A percentile compares a stretch with the other conserved stretches of the same genome.
Evolutionary conservation across 2,113 vertebrate genomes (phyloP).

Genomic region (Rhinogobius similis): DNA sequence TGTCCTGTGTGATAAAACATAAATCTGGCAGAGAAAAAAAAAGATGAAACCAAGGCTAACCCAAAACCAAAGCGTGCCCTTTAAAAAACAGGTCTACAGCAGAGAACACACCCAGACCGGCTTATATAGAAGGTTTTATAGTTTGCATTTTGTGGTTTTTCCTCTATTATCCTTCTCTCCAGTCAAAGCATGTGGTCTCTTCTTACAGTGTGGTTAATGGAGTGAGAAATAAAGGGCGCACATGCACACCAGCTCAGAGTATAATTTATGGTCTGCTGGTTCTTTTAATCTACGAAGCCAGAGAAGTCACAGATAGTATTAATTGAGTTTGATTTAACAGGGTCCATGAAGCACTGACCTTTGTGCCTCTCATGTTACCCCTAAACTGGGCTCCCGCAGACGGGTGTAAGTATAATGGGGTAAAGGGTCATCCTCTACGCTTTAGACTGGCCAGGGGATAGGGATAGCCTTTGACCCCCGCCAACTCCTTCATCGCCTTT

Average conservation of each 20-base stretch:
- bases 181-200: conserved; percentile 22
- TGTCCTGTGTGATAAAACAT: background rate
- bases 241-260: conserved; percentile 27
- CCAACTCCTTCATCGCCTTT: conserved; percentile 47
- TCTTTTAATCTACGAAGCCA: conserved; percentile 48
- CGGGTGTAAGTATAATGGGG: conserved; percentile 6
- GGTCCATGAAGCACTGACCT: conserved; percentile 56
- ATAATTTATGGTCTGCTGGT: conserved; percentile 47
- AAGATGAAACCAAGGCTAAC: background rate
- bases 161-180: background rate
- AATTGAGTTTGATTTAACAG: conserved; percentile 64
- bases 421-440: conserved; percentile 34
- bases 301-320: conserved; percentile 33
- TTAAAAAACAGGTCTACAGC: conserved; percentile 39
- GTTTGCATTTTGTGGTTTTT: conserved; percentile 9
- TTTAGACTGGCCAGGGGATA: conserved; percentile 20
- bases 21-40: background rate
- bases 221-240: conserved; percentile 27
- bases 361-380: conserved; percentile 52
- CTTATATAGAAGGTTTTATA: conserved; percentile 26
- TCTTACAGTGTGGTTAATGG: conserved; percentile 30
- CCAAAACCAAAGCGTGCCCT: conserved; percentile 15
- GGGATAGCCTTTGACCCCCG: conserved; percentile 37
- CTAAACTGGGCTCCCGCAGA: conserved; percentile 12
- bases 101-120: conserved; percentile 5